Conservation (phyloP, 2,113 vertebrate species). For the Athene cunicularia region DNA sequence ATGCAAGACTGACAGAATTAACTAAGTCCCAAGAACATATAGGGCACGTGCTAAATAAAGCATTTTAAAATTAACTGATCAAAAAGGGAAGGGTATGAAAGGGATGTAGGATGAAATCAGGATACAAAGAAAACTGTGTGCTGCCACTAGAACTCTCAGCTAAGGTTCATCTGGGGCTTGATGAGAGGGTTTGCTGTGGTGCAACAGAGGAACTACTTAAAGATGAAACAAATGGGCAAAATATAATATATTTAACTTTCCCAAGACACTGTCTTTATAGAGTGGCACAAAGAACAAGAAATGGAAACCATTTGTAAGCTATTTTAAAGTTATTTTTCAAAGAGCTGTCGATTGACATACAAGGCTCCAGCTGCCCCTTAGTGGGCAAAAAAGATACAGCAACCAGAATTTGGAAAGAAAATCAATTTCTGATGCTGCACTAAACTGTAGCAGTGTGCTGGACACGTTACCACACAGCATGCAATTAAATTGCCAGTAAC, state of each 20-base stretch:
- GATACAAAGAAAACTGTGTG: neutral
- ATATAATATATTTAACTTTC: neutral
- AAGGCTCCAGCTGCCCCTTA: constrained; percentile 17
- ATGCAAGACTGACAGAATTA: neutral
- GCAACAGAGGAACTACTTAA: neutral
- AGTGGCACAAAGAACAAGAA: neutral
- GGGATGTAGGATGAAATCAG: neutral
- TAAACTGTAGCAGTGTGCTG: neutral
- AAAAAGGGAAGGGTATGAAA: neutral
- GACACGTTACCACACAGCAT: rapidly evolving
- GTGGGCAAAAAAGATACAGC: neutral
- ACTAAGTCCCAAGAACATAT: neutral
- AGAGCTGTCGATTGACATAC: rapidly evolving
- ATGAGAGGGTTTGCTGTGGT: neutral
- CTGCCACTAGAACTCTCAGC: neutral
- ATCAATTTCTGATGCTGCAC: neutral
- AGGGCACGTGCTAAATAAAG: neutral
- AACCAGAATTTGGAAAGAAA: neutral
- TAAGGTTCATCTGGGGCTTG: neutral
- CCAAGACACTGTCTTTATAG: neutral
- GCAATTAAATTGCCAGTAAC: neutral
- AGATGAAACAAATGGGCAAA: neutral
- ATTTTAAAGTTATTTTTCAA: neutral
- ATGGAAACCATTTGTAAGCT: neutral
- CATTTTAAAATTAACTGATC: neutral